Evolutionary conservation across 2,888 invertebrate genomes (phyloP), one percentile per base, ranked within the genome.

Genomic region (Pocota personata): DNA sequence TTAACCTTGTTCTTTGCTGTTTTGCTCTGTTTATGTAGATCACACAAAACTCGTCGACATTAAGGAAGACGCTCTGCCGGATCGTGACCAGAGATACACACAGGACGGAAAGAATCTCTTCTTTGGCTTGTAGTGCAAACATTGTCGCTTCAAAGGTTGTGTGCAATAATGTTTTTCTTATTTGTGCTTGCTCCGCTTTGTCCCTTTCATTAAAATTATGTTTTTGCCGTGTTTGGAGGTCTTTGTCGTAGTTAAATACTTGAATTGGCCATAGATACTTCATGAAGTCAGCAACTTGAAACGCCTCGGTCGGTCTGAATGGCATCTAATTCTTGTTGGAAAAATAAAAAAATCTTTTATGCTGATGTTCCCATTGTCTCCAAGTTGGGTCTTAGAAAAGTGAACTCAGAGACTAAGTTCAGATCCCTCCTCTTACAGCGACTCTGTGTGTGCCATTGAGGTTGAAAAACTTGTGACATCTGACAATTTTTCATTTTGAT

Each of bases 401-500:
- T 32, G 30, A 77, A 50, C 77, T 52, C 37, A 57, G 16, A 6
- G 32, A 75, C 16, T 57, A 52, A 73, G 73, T 64, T 43, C 57
- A 52, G 37, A 27, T 4, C 14, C 10, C 16, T 16, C 7, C 19
- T 50, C 12, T 8, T 35, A 7, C 21, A 32, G 4, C 8, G 32
- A 7, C 19, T 12, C 16, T 12, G n/a, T 35, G 24, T 32, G 4
- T 5, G 4, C 12, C 12, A 6, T 24, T 6, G 21, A 24, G 16
- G 30, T 48, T 72, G 71, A 71, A 71, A 30, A 72, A 57, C 58
- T 52, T 64, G 60, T 69, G 73, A 62, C 79, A 83, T 72, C 43
- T 75, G 83, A 79, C 73, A 79, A 79, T 84, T 75, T 69, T 79
- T 84, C 69, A 84, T 84, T 84, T 75, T 37, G 79, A 66, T 79